These are phyloP conservation scores for Rhagologus leucostigma DNA, from an alignment of 2,113 vertebrate genomes.

Conservation along the genomic window DNA sequence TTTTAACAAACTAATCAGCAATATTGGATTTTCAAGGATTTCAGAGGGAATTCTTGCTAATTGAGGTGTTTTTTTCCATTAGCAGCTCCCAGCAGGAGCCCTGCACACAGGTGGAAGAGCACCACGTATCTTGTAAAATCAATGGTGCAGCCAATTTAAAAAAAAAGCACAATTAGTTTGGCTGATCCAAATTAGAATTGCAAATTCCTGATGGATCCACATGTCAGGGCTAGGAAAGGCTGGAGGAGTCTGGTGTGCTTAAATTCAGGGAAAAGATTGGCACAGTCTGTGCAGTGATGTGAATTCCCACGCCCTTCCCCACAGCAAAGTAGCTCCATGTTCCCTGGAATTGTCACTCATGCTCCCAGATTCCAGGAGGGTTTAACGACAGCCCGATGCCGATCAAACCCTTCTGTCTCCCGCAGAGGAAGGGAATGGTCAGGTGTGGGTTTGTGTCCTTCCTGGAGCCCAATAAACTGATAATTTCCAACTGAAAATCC, in stretches of 20 bases:
- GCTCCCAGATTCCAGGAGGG: background rate
- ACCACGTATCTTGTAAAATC: slow-evolving; percentile 23
- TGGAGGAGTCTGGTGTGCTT: background rate
- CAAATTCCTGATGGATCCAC: slow-evolving; percentile 33
- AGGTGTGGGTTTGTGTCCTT: background rate
- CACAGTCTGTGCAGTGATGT: background rate
- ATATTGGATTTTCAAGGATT: slow-evolving; percentile 63
- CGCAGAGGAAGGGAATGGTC: background rate
- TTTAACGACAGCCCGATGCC: background rate
- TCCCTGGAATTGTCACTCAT: background rate
- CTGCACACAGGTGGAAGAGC: slow-evolving; percentile 30
- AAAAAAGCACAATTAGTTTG: background rate
- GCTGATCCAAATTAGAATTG: slow-evolving; percentile 41
- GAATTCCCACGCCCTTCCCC: background rate
- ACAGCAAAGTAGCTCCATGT: background rate
- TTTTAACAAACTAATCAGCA: slow-evolving; percentile 60
- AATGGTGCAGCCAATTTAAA: slow-evolving; percentile 30
- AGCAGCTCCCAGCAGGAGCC: slow-evolving; percentile 43
- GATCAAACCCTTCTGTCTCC: background rate
- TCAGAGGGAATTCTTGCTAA: slow-evolving; percentile 63
- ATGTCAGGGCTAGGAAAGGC: background rate
- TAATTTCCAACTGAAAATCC: background rate
- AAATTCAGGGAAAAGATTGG: background rate
- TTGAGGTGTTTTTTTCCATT: slow-evolving; percentile 45
- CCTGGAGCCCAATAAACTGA: background rate